Evolutionary conservation across 1,140 invertebrate species (phyloP), one percentile per base, ranked within the genome.

Genomic region (Scaptomyza graminum): DNA sequence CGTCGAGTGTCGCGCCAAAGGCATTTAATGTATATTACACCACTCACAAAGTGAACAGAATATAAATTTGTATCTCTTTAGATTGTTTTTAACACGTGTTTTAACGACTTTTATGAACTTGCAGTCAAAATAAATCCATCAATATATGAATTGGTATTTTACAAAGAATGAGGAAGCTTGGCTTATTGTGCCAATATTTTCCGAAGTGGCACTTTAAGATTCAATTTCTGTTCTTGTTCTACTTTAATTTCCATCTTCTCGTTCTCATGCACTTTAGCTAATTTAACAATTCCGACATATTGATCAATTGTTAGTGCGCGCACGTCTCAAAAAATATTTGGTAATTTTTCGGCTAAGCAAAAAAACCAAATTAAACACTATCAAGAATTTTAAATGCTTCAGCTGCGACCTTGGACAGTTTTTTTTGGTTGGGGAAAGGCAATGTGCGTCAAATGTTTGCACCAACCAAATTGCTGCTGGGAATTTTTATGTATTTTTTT

Each of bases 361-460:
- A 71, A 80, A 84, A 31, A 22, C 18, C 3, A 31, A 31, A 79
- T 34, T 34, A 34, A 34, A 34, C 7, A 85, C 81, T 69, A 81
- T 81, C 66, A 85, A 85, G 83, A 82, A 85, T 88, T 83, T 88
- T 75, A 83, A 85, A 88, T 87, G 82, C 52, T 81, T 44, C 57
- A 57, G 11, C 39, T 28, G 50, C 65, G 81, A 84, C 81, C 81
- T 84, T 84, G 77, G 57, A 39, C 25, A n/a, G 22, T 25, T 25
- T 41, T 28, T 28, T 28, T 6, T 5, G 1, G 1, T 22, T 59
- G 59, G 69, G 55, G 78, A 87, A 84, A 84, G 81, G 81, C 74
- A 70, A 43, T 43, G 56, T 55, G 39, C 39, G 37, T 52, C 28
- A 31, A 46, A 69, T 25, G 31, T 9, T 34, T 34, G 31, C 31